These are phyloP conservation scores for Diaperis boleti DNA, from an alignment of 2,888 invertebrate species.

Conservation along the genomic window DNA sequence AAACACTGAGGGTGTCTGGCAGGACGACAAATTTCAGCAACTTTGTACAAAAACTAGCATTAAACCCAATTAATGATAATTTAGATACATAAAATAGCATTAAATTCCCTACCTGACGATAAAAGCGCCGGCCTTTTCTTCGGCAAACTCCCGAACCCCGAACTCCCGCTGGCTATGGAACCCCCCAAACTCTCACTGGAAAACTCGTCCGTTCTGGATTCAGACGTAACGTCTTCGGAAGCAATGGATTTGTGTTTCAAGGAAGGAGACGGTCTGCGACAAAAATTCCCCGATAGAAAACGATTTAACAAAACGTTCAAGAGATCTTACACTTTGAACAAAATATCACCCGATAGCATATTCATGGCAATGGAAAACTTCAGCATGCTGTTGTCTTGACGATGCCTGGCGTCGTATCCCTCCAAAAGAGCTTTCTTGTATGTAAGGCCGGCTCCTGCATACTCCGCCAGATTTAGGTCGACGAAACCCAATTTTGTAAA, in stretches of 20 bases:
- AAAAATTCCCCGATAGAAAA: slow-evolving; percentile 6
- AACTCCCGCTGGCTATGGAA: slow-evolving; percentile 80
- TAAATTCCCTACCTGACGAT: slow-evolving; percentile 65
- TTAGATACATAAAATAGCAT: too few relatives aligned
- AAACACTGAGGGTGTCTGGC: too few relatives aligned
- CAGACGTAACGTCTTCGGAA: slow-evolving; percentile 64
- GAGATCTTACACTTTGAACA: slow-evolving; percentile 93
- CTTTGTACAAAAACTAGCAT: too few relatives aligned
- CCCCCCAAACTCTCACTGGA: slow-evolving; percentile 73
- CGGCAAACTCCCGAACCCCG: slow-evolving; percentile 88
- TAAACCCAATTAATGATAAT: too few relatives aligned
- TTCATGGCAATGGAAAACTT: slow-evolving; percentile 92
- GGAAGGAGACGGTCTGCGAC: slow-evolving; percentile 71
- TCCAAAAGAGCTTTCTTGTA: slow-evolving; percentile 91
- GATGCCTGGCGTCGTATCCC: slow-evolving; percentile 92
- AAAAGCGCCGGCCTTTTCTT: slow-evolving; percentile 76
- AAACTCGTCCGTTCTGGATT: slow-evolving; percentile 68
- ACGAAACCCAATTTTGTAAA: slow-evolving; percentile 98
- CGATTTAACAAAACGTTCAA: background rate
- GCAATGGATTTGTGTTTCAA: slow-evolving; percentile 63
- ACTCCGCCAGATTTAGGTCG: slow-evolving; percentile 96
- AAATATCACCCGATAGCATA: slow-evolving; percentile 95
- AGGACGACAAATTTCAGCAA: too few relatives aligned
- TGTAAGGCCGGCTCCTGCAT: slow-evolving; percentile 92
- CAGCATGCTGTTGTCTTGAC: slow-evolving; percentile 97